These are phyloP conservation scores for Cynoglossus semilaevis DNA, from an alignment of 2,113 vertebrate species.

Conservation along the genomic window DNA sequence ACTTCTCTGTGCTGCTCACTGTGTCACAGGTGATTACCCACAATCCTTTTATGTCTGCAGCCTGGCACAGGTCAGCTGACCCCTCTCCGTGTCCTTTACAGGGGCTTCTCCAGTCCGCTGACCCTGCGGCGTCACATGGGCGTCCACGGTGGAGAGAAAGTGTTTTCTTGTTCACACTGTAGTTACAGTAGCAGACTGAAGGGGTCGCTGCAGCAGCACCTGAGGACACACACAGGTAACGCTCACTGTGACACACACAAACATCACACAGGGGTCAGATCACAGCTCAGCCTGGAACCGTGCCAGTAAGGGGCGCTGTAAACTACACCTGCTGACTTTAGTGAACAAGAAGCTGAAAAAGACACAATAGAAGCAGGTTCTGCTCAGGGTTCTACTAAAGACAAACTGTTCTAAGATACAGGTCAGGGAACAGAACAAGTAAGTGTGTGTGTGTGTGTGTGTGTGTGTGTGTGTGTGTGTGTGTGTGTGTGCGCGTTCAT, in stretches of 20 bases:
- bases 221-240: constrained; percentile 65
- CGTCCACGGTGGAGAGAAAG: constrained; percentile 63
- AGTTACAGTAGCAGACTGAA: constrained; percentile 67
- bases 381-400: no score
- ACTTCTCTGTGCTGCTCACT: constrained; percentile 57
- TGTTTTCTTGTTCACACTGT: constrained; percentile 66
- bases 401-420: no score
- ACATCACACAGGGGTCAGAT: not conserved
- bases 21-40: constrained; percentile 63
- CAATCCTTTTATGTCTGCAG: not conserved
- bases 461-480: not conserved
- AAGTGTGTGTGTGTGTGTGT: not conserved
- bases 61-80: not conserved
- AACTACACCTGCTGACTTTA: no score
- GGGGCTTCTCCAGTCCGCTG: constrained; percentile 72
- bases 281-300: no score
- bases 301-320: no score
- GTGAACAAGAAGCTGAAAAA: no score
- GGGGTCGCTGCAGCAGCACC: constrained; percentile 69
- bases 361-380: no score
- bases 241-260: constrained; percentile 1
- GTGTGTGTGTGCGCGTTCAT: no score
- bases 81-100: no score
- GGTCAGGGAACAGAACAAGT: no score
- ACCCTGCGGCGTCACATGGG: constrained; percentile 73